Percentiles rank a stretch among this genome's conserved stretches.
Evolutionary conservation across 2,113 vertebrate genomes (phyloP).

Genomic region (Thalassarche chlororhynchos): DNA sequence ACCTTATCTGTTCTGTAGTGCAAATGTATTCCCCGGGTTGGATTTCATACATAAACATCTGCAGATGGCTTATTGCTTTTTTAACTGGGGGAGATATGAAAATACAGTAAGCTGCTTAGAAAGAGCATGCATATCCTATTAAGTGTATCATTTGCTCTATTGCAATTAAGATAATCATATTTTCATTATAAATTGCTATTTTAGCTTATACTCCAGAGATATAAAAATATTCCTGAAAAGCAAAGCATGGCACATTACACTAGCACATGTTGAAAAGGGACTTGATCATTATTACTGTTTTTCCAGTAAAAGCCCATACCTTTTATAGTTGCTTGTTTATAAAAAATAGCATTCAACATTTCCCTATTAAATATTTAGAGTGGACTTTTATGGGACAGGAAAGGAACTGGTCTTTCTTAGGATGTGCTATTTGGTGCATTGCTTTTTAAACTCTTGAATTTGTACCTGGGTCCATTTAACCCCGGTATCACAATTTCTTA

Average conservation of each 20-base stretch:
- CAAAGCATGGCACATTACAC: background rate
- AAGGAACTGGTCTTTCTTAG: background rate
- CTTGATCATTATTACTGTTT: background rate
- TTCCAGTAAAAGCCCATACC: background rate
- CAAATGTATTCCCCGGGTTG: slow-evolving; percentile 26
- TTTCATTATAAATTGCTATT: background rate
- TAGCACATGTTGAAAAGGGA: background rate
- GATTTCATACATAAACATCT: slow-evolving; percentile 41
- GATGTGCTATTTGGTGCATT: background rate
- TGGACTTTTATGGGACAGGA: background rate
- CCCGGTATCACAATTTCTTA: background rate
- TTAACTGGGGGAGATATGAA: background rate
- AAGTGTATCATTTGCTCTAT: background rate
- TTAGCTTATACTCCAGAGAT: background rate
- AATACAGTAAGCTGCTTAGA: background rate
- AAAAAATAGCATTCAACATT: background rate
- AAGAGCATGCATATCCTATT: background rate
- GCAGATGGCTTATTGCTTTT: slow-evolving; percentile 34
- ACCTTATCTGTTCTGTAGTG: slow-evolving; percentile 11
- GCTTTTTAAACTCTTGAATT: background rate
- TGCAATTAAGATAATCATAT: background rate
- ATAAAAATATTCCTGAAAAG: background rate
- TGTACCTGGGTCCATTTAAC: background rate
- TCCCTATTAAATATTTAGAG: background rate
- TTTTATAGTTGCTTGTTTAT: background rate